Base-by-base conservation (phyloP, 2,888 invertebrate genomes). In the Meghimatium bilineatum region DNA sequence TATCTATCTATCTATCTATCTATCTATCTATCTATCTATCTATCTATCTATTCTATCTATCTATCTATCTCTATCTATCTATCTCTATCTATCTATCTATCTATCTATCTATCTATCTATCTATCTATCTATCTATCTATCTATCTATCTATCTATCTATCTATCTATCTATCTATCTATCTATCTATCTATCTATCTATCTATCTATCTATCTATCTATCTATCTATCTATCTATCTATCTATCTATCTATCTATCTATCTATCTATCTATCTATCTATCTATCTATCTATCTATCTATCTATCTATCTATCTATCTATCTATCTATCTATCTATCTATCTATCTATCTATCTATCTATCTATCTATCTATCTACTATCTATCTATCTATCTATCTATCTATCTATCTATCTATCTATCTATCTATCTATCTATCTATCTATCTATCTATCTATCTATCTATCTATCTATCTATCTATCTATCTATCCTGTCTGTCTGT, bases 151-250 rank as follows among this genome's bases (percentile, higher is more conserved):
- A 36, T 69, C 69, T 69, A 23, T 69, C 69, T 36, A 36, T 69
- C 69, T 36, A 36, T 36, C 69, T 36, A 69, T 36, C 69, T 36
- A 69, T 36, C 69, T 36, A 36, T 69, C 69, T 36, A 69, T 69
- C 69, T 36, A 69, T 69, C 69, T 36, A 69, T 69, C 69, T 23
- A 69, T 69, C 69, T 36, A 69, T 69, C 69, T 36, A 69, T 69
- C 69, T 36, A 69, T 69, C 69, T 36, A 69, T 69, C 69, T 36
- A 69, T 69, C 69, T 23, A 69, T 69, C 36, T 36, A 69, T 36
- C 69, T 69, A 69, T 69, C 69, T 36, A 36, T 69, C 69, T 63
- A 63, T 63, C 63, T 63, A 63, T 63, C 63, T 63, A 63, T 63
- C 63, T 63, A 63, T 63, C 63, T 63, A 63, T 63, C 63, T 63